Base-by-base conservation (phyloP, 2,113 vertebrate genomes). In the Sprattus sprattus region DNA sequence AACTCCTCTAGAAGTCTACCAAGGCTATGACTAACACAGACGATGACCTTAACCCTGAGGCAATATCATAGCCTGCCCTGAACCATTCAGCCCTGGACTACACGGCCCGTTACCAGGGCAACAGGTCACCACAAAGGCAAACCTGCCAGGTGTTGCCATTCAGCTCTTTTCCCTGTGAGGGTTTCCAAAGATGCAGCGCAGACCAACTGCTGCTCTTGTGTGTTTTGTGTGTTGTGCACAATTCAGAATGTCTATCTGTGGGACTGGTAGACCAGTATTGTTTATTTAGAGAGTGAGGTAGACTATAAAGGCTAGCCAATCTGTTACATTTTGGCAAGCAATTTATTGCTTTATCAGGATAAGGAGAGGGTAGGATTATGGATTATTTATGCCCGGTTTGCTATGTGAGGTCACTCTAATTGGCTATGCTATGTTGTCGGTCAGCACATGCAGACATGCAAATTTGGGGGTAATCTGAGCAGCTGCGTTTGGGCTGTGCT, bases 101-200 rank as follows among this genome's bases (percentile, higher is more conserved):
- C 46, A 81, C 52, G 84, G 16, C 16, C 22, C n/a, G 46, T 89
- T 49, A 25, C 81, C 85, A 87, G 78, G 88, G 81, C 67, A 87
- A 84, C 83, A 25, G 32, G 71, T 82, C 60, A 71, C 85, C 50
- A 89, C 88, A 87, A 83, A 85, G 52, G 28, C 45, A 45, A 45
- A 83, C 64, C 13, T 87, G 83, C 85, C 88, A 87, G 85, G 88
- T 89, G 88, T 87, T 87, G 83, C 67, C 84, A 81, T 88, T 86
- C 85, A 88, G 52, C 83, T n/a, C 71, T 80, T 71, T 45, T 45
- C 47, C 39, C 83, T 82, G 86, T 86, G 84, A 83, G 86, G 85
- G 83, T 75, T 71, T 75, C 57, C 18, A 54, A 45, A 64, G 28
- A 15, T 13, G 71, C 9, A 39, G 71, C 2, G n/a, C n/a, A 28